A percentile compares a stretch with the other conserved stretches of the same genome.
Evolutionary conservation across 2,888 invertebrate genomes (phyloP).

Genomic region (Platycheirus albimanus): DNA sequence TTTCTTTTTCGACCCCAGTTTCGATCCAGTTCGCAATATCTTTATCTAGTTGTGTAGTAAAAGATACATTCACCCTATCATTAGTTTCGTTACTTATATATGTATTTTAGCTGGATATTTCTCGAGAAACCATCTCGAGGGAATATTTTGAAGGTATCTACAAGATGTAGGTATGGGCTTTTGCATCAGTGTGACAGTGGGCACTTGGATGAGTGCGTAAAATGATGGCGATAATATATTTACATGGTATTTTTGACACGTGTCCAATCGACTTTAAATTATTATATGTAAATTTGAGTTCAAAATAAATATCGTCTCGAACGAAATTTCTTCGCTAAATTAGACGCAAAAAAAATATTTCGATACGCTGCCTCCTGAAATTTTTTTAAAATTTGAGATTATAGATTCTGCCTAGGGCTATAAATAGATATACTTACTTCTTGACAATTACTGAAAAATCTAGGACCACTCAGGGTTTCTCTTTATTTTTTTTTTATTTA

Average conservation of each 20-base stretch:
- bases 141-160: not conserved
- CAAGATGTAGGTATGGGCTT: not conserved
- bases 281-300: constrained; percentile 20
- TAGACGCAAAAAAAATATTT: too few relatives aligned
- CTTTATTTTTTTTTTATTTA: not conserved
- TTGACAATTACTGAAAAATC: too few relatives aligned
- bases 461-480: not conserved
- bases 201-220: constrained; percentile 52
- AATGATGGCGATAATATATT: constrained; percentile 51
- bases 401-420: too few relatives aligned
- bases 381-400: too few relatives aligned
- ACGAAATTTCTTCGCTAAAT: too few relatives aligned
- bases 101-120: not conserved
- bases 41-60: not conserved
- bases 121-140: not conserved
- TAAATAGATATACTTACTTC: too few relatives aligned
- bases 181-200: not conserved
- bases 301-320: not conserved
- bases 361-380: too few relatives aligned
- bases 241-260: constrained; percentile 44
- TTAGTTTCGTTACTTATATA: constrained; percentile 64
- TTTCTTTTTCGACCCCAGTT: constrained; percentile 36
- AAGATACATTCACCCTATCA: constrained; percentile 46
- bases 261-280: constrained; percentile 59
- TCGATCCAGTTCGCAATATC: constrained; percentile 12